phyloP scores from a whole-genome alignment of 2,113 vertebrate genomes.

The Prunella fulvescens region DNA sequence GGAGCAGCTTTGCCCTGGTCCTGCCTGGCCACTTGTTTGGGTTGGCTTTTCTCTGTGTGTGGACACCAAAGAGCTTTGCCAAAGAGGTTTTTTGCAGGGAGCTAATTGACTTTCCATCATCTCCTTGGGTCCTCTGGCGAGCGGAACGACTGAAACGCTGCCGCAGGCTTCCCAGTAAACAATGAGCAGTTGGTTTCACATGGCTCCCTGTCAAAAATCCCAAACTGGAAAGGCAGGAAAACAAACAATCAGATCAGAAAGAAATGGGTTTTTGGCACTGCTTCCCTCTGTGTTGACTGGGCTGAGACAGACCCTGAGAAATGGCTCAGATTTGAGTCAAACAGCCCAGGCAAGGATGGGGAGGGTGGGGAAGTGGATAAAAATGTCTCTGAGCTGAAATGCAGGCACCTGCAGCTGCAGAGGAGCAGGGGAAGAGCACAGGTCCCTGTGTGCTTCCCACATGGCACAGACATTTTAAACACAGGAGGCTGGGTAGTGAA shows the following conservation, averaged over 20 bases:
- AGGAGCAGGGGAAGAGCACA: neutral
- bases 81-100: neutral
- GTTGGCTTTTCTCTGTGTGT: neutral
- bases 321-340: conserved; percentile 32
- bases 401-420: neutral
- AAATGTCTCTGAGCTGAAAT: neutral
- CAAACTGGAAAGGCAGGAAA: conserved; percentile 58
- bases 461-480: conserved; percentile 4
- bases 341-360: neutral
- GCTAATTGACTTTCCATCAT: neutral
- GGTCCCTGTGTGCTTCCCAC: neutral
- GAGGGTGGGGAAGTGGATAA: neutral
- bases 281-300: conserved; percentile 20
- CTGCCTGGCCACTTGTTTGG: neutral
- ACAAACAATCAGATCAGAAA: conserved; percentile 60
- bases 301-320: conserved; percentile 41
- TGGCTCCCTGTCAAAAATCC: conserved; percentile 65
- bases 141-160: neutral
- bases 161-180: conserved; percentile 23
- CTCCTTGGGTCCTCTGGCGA: neutral
- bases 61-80: neutral
- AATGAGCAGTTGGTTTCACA: conserved; percentile 58
- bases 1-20: neutral
- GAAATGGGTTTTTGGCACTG: conserved; percentile 24
- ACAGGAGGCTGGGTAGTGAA: neutral